Evolutionary conservation across 1,140 invertebrate genomes (phyloP), one percentile per base, ranked within the genome.

Genomic region (Ooceraea biroi): DNA sequence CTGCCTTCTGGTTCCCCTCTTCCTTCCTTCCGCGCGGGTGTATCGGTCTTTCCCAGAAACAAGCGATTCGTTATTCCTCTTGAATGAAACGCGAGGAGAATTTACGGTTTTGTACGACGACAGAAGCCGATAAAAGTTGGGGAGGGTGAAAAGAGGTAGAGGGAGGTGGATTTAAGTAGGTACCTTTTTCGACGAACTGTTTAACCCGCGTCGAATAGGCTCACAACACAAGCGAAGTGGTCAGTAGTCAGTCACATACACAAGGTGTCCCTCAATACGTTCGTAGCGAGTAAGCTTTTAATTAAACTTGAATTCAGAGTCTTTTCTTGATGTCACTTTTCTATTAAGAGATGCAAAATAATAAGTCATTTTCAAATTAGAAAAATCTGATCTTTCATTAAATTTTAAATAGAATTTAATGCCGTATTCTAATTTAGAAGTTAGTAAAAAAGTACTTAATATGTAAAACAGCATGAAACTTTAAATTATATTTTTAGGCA

Each of bases 101-200:
- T 88, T 82, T 82, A 88, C 82, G 74, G 74, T 76, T 88, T 85
- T 87, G 55, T 82, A 57, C 44, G 86, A 85, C 82, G 85, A 88
- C 80, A 85, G 76, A 36, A 69, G 71, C 19, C 85, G 82, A 85
- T 88, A 87, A 87, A 85, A 66, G 46, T 7, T 1, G 22, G 17
- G 25, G 44, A 19, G 7, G n/a, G 3, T n/a, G 60, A 50, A 44
- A 25, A 19, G 5, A 30, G 19, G 41, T 48, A n/a, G 36, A 1
- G 17, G 3, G 41, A 25, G 25, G 58, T 57, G 17, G 63, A 44
- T 19, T 71, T 10, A 69, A 73, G 72, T 84, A 71, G 82, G 76
- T 66, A 55, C 57, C 87, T 66, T 85, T 87, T 88, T 88, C 87
- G 69, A 52, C 60, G 82, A 87, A 87, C 48, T 68, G 50, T 85